phyloP scores from a whole-genome alignment of 2,888 invertebrate genomes.

The Drosophila hawaiiensis region DNA sequence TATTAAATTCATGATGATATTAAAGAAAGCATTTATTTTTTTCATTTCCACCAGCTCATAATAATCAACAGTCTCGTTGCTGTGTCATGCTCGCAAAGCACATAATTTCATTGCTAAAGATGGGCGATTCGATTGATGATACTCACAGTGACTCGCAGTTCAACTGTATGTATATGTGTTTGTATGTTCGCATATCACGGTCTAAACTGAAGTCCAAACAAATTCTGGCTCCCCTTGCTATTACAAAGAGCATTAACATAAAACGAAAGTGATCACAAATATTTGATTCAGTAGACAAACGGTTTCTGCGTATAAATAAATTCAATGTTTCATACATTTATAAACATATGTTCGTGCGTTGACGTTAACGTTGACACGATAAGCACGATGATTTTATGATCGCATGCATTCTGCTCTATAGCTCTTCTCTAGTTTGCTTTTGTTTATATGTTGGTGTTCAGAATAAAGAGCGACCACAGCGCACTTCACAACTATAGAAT shows the following conservation, averaged over 20 bases:
- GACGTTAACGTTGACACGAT: slow-evolving; percentile 28
- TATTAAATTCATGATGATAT: neutral
- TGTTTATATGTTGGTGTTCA: neutral
- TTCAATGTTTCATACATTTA: slow-evolving; percentile 3
- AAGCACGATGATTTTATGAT: slow-evolving; percentile 1
- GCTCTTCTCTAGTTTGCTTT: neutral
- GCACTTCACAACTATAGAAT: slow-evolving; percentile 2
- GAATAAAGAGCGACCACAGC: neutral
- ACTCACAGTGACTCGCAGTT: too few species aligned
- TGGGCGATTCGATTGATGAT: slow-evolving; percentile 4
- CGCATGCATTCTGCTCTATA: neutral
- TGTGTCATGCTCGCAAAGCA: slow-evolving; percentile 39
- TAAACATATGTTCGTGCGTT: slow-evolving; percentile 2
- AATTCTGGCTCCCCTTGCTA: neutral
- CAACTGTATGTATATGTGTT: neutral
- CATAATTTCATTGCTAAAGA: slow-evolving; percentile 1
- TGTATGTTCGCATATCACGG: neutral
- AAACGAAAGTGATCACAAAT: neutral
- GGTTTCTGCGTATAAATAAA: neutral
- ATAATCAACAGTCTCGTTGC: slow-evolving; percentile 26
- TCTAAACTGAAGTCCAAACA: neutral
- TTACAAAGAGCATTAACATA: neutral
- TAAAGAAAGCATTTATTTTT: neutral
- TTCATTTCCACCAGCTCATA: neutral
- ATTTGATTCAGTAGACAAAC: neutral